Evolutionary conservation across 2,113 vertebrate species (phyloP), one percentile per base, ranked within the genome.

Genomic region (Pandion haliaetus): DNA sequence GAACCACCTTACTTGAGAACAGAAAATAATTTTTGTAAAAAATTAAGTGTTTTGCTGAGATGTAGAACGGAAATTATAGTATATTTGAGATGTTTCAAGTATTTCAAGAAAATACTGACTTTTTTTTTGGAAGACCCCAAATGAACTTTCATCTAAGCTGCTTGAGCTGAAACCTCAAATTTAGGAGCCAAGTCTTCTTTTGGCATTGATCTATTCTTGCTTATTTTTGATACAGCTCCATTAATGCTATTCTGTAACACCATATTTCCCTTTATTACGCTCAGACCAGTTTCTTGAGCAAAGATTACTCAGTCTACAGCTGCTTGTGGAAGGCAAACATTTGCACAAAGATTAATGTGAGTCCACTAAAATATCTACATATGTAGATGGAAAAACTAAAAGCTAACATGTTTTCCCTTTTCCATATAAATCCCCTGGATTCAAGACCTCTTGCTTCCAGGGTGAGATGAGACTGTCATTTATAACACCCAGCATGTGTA

Each of bases 301-400:
- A 71, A 69, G 89, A 47, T 83, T 77, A 24, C 40, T 76, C 47
- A 61, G 29, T 55, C 44, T 69, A 77, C 40, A 88, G 36, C 44
- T 93, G 34, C 29, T 65, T 79, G 32, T 72, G 63, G 67, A 93
- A 88, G 26, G 36, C 40, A 93, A 86, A 86, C 14, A 31, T 61
- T 82, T 49, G 13, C 50, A 44, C 34, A 57, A 86, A 86, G 31
- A 47, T 52, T 80, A 38, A 1, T 38, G 9, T 3, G 5, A 80
- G 23, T 50, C 91, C 52, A 49, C 40, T 73, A 58, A 93, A 91
- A 74, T 70, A n/a, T 29, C 42, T 67, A 12, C 20, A 29, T 32
- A 42, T 20, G 7, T n/a, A 42, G n/a, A 21, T 38, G 42, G 45
- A 84, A 89, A 86, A 78, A 19, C 7, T 8, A 57, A 89, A 89